Percentiles rank a stretch among this genome's conserved stretches.
Conservation (phyloP, 2,888 invertebrate species). For the Orthonevra nobilis region DNA sequence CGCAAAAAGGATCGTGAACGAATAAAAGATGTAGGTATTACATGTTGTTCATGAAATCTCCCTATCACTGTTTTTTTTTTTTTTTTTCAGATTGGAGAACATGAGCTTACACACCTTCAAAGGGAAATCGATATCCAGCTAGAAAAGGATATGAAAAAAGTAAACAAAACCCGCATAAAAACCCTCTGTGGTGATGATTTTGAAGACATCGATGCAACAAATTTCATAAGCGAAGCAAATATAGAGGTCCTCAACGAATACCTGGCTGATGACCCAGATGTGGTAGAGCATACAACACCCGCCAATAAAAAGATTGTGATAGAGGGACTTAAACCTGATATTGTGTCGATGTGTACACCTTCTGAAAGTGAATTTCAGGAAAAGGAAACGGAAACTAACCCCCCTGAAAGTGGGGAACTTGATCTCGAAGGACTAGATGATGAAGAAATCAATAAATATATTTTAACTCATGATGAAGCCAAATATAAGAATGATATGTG, state of each 20-base stretch:
- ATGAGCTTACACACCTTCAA: conserved; percentile 89
- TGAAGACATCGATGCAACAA: conserved; percentile 79
- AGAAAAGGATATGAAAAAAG: conserved; percentile 83
- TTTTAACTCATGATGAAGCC: conserved; percentile 90
- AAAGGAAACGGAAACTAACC: conserved; percentile 77
- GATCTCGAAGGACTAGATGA: conserved; percentile 91
- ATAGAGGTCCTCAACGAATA: conserved; percentile 80
- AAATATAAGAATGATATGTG: conserved; percentile 91
- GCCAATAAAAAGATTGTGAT: conserved; percentile 72
- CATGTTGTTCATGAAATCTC: neutral
- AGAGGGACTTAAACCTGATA: conserved; percentile 84
- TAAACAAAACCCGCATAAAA: conserved; percentile 75
- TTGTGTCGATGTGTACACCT: conserved; percentile 89
- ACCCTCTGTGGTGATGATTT: conserved; percentile 73
- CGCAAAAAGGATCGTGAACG: conserved; percentile 93
- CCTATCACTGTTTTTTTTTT: neutral
- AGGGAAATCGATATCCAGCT: conserved; percentile 91
- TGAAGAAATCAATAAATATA: conserved; percentile 92
- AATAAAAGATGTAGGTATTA: conserved; percentile 85
- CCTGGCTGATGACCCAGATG: conserved; percentile 75
- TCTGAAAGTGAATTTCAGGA: conserved; percentile 79
- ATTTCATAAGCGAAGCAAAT: conserved; percentile 81
- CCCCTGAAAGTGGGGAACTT: conserved; percentile 81
- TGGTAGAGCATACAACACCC: conserved; percentile 44
- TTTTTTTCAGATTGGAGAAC: conserved; percentile 80